Conservation (phyloP, 2,888 invertebrate genomes). For the Synanthedon andrenaeformis region DNA sequence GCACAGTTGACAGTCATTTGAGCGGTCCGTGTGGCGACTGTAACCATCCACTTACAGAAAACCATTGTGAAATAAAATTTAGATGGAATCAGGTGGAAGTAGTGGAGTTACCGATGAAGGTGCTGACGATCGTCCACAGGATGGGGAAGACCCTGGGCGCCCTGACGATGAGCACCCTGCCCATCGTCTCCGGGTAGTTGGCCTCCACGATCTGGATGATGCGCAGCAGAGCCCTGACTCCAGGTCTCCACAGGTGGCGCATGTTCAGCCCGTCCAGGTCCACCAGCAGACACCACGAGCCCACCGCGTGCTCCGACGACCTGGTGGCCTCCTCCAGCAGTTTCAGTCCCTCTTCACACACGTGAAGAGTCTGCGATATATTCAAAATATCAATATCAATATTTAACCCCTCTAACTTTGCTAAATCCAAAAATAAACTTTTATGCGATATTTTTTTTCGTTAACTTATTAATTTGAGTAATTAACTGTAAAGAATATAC, state of each 20-base stretch:
- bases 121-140: constrained; percentile 93
- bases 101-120: no score
- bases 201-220: constrained; percentile 83
- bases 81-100: no score
- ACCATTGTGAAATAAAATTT: no score
- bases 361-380: constrained; percentile 77
- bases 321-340: constrained; percentile 89
- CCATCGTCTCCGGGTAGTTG: constrained; percentile 97
- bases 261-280: constrained; percentile 95
- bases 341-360: constrained; percentile 91
- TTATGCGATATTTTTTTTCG: no score
- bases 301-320: constrained; percentile 83
- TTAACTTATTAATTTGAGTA: no score
- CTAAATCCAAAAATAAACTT: neutral
- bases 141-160: constrained; percentile 96
- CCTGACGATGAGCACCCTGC: constrained; percentile 87
- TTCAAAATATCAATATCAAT: no score
- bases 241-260: constrained; percentile 95
- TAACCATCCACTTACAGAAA: no score
- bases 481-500: no score
- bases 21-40: no score
- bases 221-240: constrained; percentile 78
- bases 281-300: constrained; percentile 90
- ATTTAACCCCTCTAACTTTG: neutral
- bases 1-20: no score